A percentile compares a stretch with the other conserved stretches of the same genome.
phyloP scores from a whole-genome alignment of 2,888 invertebrate species.

The Hirtodrosophila confusa region DNA sequence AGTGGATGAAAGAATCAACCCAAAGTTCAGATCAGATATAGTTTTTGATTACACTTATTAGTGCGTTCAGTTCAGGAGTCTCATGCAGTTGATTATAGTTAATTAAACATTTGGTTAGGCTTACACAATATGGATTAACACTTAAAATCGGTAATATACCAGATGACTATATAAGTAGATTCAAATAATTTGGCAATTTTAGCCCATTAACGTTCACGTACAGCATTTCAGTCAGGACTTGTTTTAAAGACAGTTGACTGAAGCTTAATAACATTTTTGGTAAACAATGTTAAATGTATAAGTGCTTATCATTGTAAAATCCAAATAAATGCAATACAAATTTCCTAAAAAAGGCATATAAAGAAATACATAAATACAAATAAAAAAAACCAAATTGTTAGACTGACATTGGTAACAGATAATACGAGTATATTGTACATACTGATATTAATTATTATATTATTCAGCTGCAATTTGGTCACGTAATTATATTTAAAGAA shows the following conservation, averaged over 20 bases:
- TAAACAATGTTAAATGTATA: neutral
- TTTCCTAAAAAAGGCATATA: too few species aligned
- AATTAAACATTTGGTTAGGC: constrained; percentile 13
- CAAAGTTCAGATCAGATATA: constrained; percentile 40
- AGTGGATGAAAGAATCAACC: constrained; percentile 38
- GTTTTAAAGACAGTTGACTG: neutral
- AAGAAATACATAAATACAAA: too few species aligned
- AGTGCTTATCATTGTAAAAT: too few species aligned
- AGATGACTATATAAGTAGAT: constrained; percentile 11
- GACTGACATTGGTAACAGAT: too few species aligned
- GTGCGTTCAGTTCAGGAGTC: constrained; percentile 47
- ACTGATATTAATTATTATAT: too few species aligned
- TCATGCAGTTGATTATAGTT: constrained; percentile 29
- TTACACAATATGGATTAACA: constrained; percentile 28
- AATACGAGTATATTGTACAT: too few species aligned
- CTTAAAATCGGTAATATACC: constrained; percentile 9
- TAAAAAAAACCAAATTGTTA: too few species aligned
- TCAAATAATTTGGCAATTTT: constrained; percentile 5
- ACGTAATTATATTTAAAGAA: too few species aligned
- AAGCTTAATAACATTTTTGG: constrained; percentile 3
- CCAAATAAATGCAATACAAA: too few species aligned
- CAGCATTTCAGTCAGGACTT: neutral
- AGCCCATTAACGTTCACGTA: constrained; percentile 20
- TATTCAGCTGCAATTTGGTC: too few species aligned
- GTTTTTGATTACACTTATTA: constrained; percentile 24